Evolutionary conservation across 1,140 invertebrate genomes (phyloP).

Genomic region (Leptinotarsa texana): DNA sequence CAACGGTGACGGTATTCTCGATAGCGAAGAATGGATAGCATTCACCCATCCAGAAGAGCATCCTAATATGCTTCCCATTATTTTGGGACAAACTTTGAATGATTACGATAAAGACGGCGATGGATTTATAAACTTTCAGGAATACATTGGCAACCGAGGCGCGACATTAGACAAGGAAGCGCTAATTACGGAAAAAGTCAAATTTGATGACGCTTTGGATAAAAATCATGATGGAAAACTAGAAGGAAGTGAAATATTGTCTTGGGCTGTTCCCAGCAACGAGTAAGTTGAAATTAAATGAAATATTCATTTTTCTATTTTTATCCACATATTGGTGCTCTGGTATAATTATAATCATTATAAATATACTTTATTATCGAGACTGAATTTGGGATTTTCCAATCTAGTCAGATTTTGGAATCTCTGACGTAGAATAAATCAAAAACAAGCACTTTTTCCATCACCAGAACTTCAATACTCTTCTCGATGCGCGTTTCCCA

Average conservation of each 20-base stretch:
- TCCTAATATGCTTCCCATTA: conserved; percentile 81
- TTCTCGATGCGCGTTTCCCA: too few relatives aligned
- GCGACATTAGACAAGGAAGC: conserved; percentile 78
- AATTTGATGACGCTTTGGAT: conserved; percentile 90
- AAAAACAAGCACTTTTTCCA: too few relatives aligned
- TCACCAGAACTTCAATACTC: too few relatives aligned
- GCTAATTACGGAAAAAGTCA: conserved; percentile 83
- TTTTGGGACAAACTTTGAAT: conserved; percentile 80
- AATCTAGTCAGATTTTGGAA: background rate
- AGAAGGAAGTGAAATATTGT: conserved; percentile 76
- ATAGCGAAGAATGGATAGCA: conserved; percentile 80
- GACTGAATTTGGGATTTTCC: too few relatives aligned
- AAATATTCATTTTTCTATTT: too few relatives aligned
- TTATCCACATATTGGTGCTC: background rate
- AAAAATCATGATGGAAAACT: conserved; percentile 84
- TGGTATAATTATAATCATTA: too few relatives aligned
- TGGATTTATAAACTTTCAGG: conserved; percentile 80
- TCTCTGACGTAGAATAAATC: too few relatives aligned
- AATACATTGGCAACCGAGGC: conserved; percentile 79
- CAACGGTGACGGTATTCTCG: conserved; percentile 80
- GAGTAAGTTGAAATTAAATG: conserved; percentile 64
- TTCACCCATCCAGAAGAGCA: conserved; percentile 95
- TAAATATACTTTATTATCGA: too few relatives aligned
- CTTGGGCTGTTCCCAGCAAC: conserved; percentile 92
- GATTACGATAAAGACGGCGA: conserved; percentile 88